Base-by-base conservation (phyloP, 2,888 invertebrate species). In the Tipula lateralis region DNA sequence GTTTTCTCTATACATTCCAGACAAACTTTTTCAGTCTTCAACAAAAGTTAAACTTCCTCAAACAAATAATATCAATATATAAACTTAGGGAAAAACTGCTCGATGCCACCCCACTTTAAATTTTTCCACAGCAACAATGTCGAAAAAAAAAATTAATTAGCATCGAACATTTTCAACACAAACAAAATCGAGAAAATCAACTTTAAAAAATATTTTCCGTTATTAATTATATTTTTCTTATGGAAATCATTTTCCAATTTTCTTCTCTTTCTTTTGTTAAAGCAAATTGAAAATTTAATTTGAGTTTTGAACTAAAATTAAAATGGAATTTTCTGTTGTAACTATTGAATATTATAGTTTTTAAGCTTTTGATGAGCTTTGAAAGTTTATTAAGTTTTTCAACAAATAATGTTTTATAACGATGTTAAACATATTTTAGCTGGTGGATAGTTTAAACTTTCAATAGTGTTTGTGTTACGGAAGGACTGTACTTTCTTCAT, bases 331-430 rank as follows among this genome's bases (percentile, higher is more conserved):
- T 1, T 66, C 9, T 9, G 24, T 50, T 50, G 66, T 24, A 66
- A 66, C 19, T 66, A 66, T 66, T 66, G 19, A 66, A 66, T 66
- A 66, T 19, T 66, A 24, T 24, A 66, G 66, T 66, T 66, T 50
- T 66, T 66, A 66, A 66, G 66, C 66, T 66, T 66, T 66, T 66
- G 66, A 66, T 66, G 66, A 66, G 24, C 66, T 66, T 66, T 66
- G 24, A 66, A 66, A 66, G 12, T 66, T 24, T 66, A 66, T 66
- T 66, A 24, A 66, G 9, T 66, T 66, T 66, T 7, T 66, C 24
- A 66, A 66, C 66, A 66, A 66, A 24, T 66, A 24, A 66, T 66
- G 7, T 19, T 66, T 24, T 24, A 24, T 66, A 1, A 2, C 19
- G 66, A 66, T 66, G 66, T 66, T 24, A 24, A 66, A 24, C 12